Evolutionary conservation across 2,113 vertebrate species (phyloP).

Genomic region (Notarius quadriscutis): DNA sequence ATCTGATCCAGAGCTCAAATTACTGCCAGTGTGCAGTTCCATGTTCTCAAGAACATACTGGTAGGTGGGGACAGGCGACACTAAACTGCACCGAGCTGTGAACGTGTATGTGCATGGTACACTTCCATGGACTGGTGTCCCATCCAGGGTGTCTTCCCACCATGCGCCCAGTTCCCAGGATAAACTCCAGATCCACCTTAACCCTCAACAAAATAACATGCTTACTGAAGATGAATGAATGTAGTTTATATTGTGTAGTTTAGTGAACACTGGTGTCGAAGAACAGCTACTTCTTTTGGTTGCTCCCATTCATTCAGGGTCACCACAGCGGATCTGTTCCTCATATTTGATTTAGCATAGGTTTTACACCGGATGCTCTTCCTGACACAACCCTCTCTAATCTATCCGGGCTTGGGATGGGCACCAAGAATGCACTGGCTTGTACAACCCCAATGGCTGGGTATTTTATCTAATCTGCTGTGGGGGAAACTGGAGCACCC

Average conservation of each 20-base stretch:
- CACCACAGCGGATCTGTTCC: no score
- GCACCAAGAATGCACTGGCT: no score
- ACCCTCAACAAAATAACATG: background rate
- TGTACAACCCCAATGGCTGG: no score
- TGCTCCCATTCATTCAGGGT: no score
- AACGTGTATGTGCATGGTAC: background rate
- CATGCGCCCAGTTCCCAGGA: background rate
- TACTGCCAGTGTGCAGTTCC: no score
- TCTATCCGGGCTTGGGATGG: no score
- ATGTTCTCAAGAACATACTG: background rate
- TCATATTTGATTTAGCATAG: no score
- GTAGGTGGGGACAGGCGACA: background rate
- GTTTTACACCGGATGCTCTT: no score
- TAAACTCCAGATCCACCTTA: background rate
- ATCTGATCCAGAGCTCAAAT: background rate
- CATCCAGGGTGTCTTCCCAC: background rate
- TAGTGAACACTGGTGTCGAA: background rate
- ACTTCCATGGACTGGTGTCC: background rate
- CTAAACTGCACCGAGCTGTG: background rate
- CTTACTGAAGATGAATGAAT: background rate
- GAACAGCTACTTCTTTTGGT: no score
- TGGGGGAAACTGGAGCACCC: no score
- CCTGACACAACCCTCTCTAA: no score
- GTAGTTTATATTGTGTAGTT: background rate
- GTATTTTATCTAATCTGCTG: no score